Evolutionary conservation across 2,888 invertebrate species (phyloP), one percentile per base, ranked within the genome.

Genomic region (Andrena flavipes): DNA sequence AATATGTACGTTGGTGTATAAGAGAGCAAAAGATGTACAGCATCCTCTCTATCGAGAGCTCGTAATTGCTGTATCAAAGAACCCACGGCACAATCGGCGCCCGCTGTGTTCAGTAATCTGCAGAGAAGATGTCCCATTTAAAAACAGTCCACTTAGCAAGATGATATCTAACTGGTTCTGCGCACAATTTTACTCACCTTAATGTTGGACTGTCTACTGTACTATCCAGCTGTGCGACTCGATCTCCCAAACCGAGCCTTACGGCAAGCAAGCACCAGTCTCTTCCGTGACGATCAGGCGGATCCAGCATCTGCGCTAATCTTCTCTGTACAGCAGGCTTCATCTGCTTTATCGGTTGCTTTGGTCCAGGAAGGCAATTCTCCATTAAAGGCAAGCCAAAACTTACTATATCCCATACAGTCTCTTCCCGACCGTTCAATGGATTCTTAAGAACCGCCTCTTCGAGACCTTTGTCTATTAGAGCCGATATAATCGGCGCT

Each of bases 221-320:
- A 73, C 92, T 94, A 70, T 94, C 94, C 68, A 94, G 87, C 75
- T 93, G 93, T 20, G 92, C 94, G 5, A 94, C 93, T 20, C 91
- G 94, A 85, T 96, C 95, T 16, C 95, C 96, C 80, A 96, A 95
- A 71, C 96, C 96, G 75, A 97, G 94, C 84, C 96, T 95, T 69
- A 96, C 95, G 16, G 97, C 97, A 77, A 97, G 93, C 90, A 97
- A 95, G 91, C 97, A 96, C 97, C 97, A 97, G 92, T 97, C 97
- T 90, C 96, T 95, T 26, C 97, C 97, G 77, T 96, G 95, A 16
- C 96, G 95, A 92, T 96, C 96, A 0, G 97, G 96, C 23, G 96
- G 96, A 94, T 97, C 97, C 75, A 97, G 94, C 88, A 96, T 94
- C 81, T 95, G 95, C 86, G 97, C 96, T 74, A 97, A 92, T 91